Evolutionary conservation across 2,797 vertebrate species (phyloP), one percentile per base, ranked within the genome.

Genomic region (Todus mexicanus): DNA sequence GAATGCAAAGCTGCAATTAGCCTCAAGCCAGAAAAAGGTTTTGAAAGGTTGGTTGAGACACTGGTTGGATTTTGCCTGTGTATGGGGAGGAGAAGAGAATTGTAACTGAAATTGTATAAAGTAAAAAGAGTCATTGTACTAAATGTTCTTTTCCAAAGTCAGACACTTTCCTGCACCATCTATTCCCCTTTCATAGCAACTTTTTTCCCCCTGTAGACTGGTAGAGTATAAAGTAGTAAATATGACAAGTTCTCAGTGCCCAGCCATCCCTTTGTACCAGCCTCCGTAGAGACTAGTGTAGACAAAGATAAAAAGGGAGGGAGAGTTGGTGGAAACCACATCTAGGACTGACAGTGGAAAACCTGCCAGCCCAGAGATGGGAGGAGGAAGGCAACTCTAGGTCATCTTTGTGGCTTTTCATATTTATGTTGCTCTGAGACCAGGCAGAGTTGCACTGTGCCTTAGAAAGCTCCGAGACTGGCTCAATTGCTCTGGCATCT

Each of bases 111-210:
- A 92, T 94, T 73, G 68, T 70, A 45, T 57, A 37, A 93, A 87
- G 51, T 50, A 27, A 83, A 84, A 93, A 66, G 31, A 35, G 48
- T 37, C 91, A n/a, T 84, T 89, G 73, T 72, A 74, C 78, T 70
- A 59, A 89, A 79, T 70, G 68, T 64, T 91, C 68, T 74, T 84
- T 96, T 89, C 90, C 79, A 93, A 96, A 95, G 90, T 93, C 92
- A 94, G 86, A 74, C 37, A 47, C 84, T 89, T 83, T 80, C 54
- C 84, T 0, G 0, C 47, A 91, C 88, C 45, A 71, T 76, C 60
- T 77, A 76, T 77, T 90, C 84, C 81, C 54, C 57, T 92, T 95
- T 93, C 76, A 66, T 11, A 77, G 79, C 17, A 91, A 75, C 40
- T 70, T 87, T 73, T 65, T 66, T 40, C 20, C 78, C 81, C 35